Percentiles rank a stretch among this genome's conserved stretches.
phyloP scores from a whole-genome alignment of 64 coral and sea anemone species.

The Actinia tenebrosa region DNA sequence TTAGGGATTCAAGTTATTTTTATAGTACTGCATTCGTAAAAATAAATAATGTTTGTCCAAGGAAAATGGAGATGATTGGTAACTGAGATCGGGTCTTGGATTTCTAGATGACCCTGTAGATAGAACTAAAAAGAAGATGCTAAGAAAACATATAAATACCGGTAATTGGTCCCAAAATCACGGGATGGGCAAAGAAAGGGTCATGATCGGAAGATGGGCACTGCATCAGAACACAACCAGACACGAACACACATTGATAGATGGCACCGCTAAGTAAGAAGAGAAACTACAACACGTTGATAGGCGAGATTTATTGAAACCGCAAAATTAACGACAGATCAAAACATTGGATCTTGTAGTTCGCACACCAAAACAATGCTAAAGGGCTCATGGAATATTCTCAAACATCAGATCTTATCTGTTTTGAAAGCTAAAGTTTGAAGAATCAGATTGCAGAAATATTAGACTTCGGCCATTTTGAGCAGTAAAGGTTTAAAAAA shows the following conservation, averaged over 20 bases:
- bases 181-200: neutral
- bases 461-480: neutral
- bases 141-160: neutral
- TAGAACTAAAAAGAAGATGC: neutral
- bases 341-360: neutral
- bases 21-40: neutral
- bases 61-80: neutral
- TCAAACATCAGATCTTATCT: slow-evolving; percentile 5
- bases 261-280: neutral
- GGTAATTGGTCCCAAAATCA: neutral
- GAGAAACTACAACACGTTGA: slow-evolving; percentile 16
- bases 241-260: neutral
- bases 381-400: neutral
- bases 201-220: slow-evolving; percentile 6
- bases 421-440: neutral
- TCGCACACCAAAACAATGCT: neutral
- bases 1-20: neutral
- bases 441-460: slow-evolving; percentile 5
- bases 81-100: neutral
- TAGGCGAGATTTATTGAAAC: neutral
- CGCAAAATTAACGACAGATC: neutral
- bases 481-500: neutral
- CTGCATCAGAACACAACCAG: neutral
- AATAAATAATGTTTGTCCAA: neutral
- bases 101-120: slow-evolving; percentile 12